Evolutionary conservation across 2,888 invertebrate genomes (phyloP).

Genomic region (Tethea ocularis): DNA sequence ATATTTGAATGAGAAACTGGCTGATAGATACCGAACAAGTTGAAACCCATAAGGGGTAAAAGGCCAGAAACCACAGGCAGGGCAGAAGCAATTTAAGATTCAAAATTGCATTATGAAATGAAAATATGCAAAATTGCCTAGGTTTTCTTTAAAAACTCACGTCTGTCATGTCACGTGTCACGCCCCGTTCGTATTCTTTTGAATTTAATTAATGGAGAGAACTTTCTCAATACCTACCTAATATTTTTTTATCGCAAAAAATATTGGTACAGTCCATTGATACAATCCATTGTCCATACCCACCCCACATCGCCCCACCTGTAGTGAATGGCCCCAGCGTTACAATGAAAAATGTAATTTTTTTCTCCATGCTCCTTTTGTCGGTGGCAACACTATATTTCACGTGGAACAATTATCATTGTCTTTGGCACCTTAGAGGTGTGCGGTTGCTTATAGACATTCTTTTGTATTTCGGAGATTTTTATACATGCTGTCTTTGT

Average conservation of each 20-base stretch:
- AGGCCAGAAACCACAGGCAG: no score
- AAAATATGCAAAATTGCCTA: no score
- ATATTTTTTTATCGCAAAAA: constrained; percentile 64
- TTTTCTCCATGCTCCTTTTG: constrained; percentile 73
- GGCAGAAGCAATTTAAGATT: no score
- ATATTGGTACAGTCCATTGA: constrained; percentile 76
- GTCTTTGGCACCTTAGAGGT: constrained; percentile 78
- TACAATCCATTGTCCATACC: constrained; percentile 74
- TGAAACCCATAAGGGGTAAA: no score
- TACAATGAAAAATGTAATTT: constrained; percentile 78
- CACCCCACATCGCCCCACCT: constrained; percentile 76
- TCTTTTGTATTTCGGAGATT: constrained; percentile 50
- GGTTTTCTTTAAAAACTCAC: background rate
- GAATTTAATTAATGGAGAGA: constrained; percentile 69
- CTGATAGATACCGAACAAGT: no score
- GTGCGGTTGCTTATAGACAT: constrained; percentile 56
- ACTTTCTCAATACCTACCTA: constrained; percentile 56
- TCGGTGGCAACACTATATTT: constrained; percentile 82
- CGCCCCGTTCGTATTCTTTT: constrained; percentile 46
- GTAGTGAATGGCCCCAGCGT: constrained; percentile 74
- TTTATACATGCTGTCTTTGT: constrained; percentile 41
- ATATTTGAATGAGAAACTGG: no score
- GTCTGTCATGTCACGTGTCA: constrained; percentile 30
- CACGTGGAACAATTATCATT: constrained; percentile 83
- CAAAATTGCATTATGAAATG: no score